Percentiles rank a stretch among this genome's conserved stretches.
Evolutionary conservation across 2,888 invertebrate genomes (phyloP).

Genomic region (Caenorhabditis doughertyi): DNA sequence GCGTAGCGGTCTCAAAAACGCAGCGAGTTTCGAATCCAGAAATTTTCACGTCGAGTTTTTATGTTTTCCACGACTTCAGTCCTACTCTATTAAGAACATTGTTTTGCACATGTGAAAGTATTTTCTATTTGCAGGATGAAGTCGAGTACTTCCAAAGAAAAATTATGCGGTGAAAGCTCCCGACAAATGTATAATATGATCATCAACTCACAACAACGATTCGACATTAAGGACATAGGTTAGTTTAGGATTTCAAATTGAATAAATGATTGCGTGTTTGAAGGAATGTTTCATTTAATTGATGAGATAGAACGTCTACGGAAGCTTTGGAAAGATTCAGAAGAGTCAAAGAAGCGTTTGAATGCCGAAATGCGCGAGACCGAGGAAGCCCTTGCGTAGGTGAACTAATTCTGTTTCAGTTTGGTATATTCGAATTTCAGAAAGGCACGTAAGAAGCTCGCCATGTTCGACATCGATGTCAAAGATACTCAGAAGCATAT

Average conservation of each 20-base stretch:
- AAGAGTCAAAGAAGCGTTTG: constrained; percentile 50
- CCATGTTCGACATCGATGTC: constrained; percentile 64
- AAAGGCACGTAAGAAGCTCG: constrained; percentile 58
- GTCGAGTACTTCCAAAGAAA: constrained; percentile 60
- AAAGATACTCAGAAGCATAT: constrained; percentile 71
- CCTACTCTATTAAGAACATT: no score
- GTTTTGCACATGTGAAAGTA: no score
- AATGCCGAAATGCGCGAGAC: constrained; percentile 38
- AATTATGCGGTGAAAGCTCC: constrained; percentile 55
- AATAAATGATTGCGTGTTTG: not conserved
- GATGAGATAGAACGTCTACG: constrained; percentile 64
- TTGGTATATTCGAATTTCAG: constrained; percentile 8
- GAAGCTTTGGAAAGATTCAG: constrained; percentile 59
- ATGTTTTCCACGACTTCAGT: constrained; percentile 4
- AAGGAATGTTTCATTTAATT: constrained; percentile 58
- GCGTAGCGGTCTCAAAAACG: constrained; percentile 25
- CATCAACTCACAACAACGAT: constrained; percentile 56
- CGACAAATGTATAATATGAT: constrained; percentile 55
- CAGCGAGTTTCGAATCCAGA: constrained; percentile 41
- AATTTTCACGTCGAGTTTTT: constrained; percentile 7
- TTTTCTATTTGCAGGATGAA: constrained; percentile 55
- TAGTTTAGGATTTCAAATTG: not conserved
- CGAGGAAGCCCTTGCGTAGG: constrained; percentile 50
- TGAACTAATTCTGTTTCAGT: not conserved
- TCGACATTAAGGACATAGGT: constrained; percentile 58